A percentile compares a stretch with the other conserved stretches of the same genome.
Conservation (phyloP, 2,113 vertebrate species). For the Hydrochoerus hydrochaeris region DNA sequence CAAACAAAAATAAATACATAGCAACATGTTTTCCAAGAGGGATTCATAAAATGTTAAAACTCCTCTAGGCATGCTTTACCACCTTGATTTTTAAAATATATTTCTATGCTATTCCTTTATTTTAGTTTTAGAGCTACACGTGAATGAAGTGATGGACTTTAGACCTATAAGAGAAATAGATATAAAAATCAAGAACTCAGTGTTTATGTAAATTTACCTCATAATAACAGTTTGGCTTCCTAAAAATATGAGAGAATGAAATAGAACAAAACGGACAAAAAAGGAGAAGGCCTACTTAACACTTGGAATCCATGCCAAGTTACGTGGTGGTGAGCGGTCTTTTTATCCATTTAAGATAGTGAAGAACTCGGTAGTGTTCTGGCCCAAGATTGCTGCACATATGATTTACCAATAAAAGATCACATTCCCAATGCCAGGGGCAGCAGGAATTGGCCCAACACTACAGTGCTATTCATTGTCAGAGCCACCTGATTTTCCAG, state of each 20-base stretch:
- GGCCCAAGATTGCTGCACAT: not conserved
- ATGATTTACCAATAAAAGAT: not conserved
- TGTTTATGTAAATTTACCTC: not conserved
- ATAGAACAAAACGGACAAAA: conserved; percentile 40
- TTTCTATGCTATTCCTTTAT: not conserved
- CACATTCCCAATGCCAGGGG: not conserved
- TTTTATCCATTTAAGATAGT: conserved; percentile 36
- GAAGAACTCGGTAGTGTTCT: not conserved
- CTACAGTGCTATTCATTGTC: conserved; percentile 39
- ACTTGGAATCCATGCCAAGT: conserved; percentile 5
- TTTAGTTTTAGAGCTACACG: not conserved
- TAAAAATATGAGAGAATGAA: conserved; percentile 27
- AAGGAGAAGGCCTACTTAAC: not conserved
- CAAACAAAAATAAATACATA: not conserved
- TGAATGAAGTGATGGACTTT: conserved; percentile 25
- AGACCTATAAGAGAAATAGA: conserved; percentile 36
- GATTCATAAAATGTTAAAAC: conserved; percentile 27
- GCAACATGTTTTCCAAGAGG: not conserved
- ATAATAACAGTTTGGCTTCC: not conserved
- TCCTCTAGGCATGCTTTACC: not conserved
- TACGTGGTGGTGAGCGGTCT: not conserved
- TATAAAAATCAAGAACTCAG: not conserved
- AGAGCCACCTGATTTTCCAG: conserved; percentile 52
- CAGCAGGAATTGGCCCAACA: conserved; percentile 26
- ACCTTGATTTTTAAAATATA: conserved; percentile 18